Evolutionary conservation across 1,140 invertebrate species (phyloP).

Genomic region (Drosophila quadrilineata): DNA sequence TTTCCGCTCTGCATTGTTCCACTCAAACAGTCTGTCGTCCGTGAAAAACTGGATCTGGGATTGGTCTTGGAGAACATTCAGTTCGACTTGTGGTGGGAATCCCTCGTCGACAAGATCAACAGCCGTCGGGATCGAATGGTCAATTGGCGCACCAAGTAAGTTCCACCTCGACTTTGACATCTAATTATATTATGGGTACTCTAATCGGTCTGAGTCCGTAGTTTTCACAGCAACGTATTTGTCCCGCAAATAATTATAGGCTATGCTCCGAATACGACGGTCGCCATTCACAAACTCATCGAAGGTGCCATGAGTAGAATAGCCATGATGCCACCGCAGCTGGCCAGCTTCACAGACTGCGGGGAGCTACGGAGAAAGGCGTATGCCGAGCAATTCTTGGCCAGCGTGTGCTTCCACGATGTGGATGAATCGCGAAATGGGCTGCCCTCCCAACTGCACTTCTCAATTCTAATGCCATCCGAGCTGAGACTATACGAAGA

Average conservation of each 20-base stretch:
- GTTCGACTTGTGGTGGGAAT: slow-evolving; percentile 10
- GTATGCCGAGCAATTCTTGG: slow-evolving; percentile 24
- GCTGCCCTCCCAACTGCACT: slow-evolving; percentile 15
- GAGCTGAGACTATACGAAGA: slow-evolving; percentile 37
- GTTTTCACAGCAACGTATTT: slow-evolving; percentile 39
- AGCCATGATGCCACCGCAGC: not conserved
- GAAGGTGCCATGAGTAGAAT: not conserved
- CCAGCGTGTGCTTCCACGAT: slow-evolving; percentile 40
- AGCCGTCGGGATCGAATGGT: slow-evolving; percentile 4
- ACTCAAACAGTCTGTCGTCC: no score
- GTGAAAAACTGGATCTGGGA: no score
- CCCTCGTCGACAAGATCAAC: slow-evolving; percentile 2
- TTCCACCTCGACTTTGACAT: no score
- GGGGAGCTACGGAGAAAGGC: slow-evolving; percentile 7
- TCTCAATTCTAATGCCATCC: slow-evolving; percentile 38
- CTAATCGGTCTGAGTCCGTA: not conserved
- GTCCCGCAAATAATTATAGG: slow-evolving; percentile 25
- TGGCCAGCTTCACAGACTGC: slow-evolving; percentile 9
- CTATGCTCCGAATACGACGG: slow-evolving; percentile 28
- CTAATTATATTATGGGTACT: not conserved
- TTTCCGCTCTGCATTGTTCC: slow-evolving; percentile 14
- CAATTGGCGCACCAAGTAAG: slow-evolving; percentile 3
- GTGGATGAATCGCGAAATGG: slow-evolving; percentile 11
- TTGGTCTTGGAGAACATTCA: not conserved
- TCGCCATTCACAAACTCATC: slow-evolving; percentile 15